Evolutionary conservation across 2,888 invertebrate species (phyloP), one percentile per base, ranked within the genome.

Genomic region (Dicycla oo): DNA sequence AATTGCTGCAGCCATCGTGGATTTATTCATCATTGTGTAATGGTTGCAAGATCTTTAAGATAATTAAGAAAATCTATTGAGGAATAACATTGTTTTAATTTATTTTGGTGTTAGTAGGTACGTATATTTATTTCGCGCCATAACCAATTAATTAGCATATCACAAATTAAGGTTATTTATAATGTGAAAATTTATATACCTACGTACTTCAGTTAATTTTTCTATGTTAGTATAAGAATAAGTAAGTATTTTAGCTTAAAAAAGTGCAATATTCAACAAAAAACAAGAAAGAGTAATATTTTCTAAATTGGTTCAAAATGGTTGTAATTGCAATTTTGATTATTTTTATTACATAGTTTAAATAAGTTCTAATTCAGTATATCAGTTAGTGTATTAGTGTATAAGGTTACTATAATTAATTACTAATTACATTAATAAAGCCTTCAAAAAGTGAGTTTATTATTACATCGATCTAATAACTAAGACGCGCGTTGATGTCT

Each of bases 401-500:
- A 13, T 18, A 58, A 58, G 23, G 13, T 49, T 43, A 73, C 15
- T 18, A 30, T 7, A 30, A 62, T 34, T 64, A 45, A 40, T 23
- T 18, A 69, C 34, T 56, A 60, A 64, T 61, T 72, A 72, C 5
- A 26, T 45, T 34, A 60, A 53, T n/a, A 61, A 66, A 64, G 58
- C 58, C 30, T 23, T 38, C 54, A 60, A 43, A 70, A 69, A 30
- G 45, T 64, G 72, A 73, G 73, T 69, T 72, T 26, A n/a, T 67
- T 47, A 60, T 54, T 70, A 34, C 2, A 30, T 30, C 0, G 56
- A 13, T 69, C 53, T 71, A 64, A 69, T 70, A 64, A 65, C 61
- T 70, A 82, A 84, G 88, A 87, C 84, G 91, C 95, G 94, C 95
- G 95, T 96, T 95, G 95, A 96, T 91, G 94, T 96, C 95, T 96